These are phyloP conservation scores for Hesperia comma DNA, from an alignment of 2,888 invertebrate genomes.

Conservation along the genomic window DNA sequence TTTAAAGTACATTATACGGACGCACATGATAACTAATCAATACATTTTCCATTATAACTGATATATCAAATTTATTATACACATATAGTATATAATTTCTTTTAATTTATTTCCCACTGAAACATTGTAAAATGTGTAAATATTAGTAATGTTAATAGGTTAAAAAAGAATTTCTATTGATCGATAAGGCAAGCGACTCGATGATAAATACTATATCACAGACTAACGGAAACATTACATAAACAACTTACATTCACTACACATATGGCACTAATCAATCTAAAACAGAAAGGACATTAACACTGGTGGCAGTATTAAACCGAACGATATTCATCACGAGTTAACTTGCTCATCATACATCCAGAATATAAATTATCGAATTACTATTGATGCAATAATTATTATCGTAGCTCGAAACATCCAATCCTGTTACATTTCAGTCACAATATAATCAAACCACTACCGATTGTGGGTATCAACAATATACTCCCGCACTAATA, in stretches of 20 bases:
- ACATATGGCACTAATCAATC: constrained; percentile 77
- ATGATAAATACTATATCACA: constrained; percentile 77
- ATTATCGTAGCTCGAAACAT: constrained; percentile 42
- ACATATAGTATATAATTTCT: constrained; percentile 18
- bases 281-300: constrained; percentile 64
- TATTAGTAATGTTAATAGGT: constrained; percentile 30
- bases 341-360: constrained; percentile 27
- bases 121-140: constrained; percentile 19
- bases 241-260: constrained; percentile 70
- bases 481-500: constrained; percentile 70
- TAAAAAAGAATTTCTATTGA: constrained; percentile 46
- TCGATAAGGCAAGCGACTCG: constrained; percentile 67
- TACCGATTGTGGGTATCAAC: constrained; percentile 71
- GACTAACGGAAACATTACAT: constrained; percentile 75
- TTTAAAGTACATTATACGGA: constrained; percentile 28
- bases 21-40: constrained; percentile 29
- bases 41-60: constrained; percentile 23
- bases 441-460: constrained; percentile 77
- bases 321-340: constrained; percentile 41
- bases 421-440: constrained; percentile 78
- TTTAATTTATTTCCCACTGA: constrained; percentile 11
- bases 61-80: constrained; percentile 32
- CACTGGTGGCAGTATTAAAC: constrained; percentile 64
- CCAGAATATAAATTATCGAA: constrained; percentile 19
- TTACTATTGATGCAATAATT: constrained; percentile 39